These are phyloP conservation scores for Magallana ariakensis DNA, from an alignment of 1,140 invertebrate species.

Conservation along the genomic window DNA sequence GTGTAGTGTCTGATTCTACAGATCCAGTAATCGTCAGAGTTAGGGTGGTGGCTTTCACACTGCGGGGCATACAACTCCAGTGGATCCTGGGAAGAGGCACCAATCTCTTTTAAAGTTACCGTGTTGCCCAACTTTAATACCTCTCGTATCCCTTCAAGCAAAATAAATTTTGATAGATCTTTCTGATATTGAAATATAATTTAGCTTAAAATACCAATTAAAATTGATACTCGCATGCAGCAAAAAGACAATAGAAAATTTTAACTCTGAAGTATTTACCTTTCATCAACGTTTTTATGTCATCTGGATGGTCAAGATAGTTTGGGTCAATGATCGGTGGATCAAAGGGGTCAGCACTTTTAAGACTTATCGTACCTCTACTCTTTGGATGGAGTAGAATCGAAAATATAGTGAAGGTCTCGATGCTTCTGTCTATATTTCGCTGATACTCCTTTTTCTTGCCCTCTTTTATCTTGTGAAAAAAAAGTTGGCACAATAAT, in stretches of 20 bases:
- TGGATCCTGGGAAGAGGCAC: slow-evolving; percentile 6
- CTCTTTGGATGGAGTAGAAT: slow-evolving; percentile 30
- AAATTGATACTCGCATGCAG: not conserved
- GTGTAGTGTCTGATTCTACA: slow-evolving; percentile 75
- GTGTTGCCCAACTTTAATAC: not conserved
- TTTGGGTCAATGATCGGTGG: slow-evolving; percentile 29
- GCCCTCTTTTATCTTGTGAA: not conserved
- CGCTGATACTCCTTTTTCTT: not conserved
- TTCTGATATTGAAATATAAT: not conserved
- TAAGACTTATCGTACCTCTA: not conserved
- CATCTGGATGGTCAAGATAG: slow-evolving; percentile 40
- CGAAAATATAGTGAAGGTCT: not conserved
- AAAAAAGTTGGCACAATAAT: not conserved
- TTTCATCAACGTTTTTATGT: slow-evolving; percentile 30
- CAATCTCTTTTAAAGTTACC: not conserved
- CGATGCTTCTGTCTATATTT: not conserved
- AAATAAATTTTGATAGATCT: not conserved
- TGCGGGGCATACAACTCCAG: not conserved
- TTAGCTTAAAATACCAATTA: not conserved
- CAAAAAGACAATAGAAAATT: not conserved
- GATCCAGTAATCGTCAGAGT: slow-evolving; percentile 72
- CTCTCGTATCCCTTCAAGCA: not conserved
- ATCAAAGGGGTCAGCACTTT: slow-evolving; percentile 47
- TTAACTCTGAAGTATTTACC: not conserved
- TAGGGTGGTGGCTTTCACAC: not conserved